Evolutionary conservation across 2,888 invertebrate genomes (phyloP), one percentile per base, ranked within the genome.

Genomic region (Chrysolina americana): DNA sequence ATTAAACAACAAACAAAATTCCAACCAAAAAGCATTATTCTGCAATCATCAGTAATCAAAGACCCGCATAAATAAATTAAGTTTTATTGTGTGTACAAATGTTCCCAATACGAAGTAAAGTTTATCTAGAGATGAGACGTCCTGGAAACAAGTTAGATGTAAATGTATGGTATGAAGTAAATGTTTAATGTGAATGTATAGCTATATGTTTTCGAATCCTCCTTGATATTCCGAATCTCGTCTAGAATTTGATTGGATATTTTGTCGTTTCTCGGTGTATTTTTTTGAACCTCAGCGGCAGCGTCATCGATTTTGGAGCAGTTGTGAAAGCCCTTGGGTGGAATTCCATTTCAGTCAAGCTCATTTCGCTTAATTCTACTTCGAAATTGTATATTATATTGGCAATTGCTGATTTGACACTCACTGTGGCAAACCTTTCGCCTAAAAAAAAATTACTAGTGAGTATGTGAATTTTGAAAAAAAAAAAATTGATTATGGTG

Each of bases 371-470:
- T 41, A 70, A 70, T 48, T 48, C 69, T 19, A 83, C 44, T 65
- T 78, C 70, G 72, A 75, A 83, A 53, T 82, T 71, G 0, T 70
- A 56, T 59, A 83, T 48, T 17, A 81, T 73, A 10, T 74, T 64
- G 13, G 76, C 71, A 9, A 82, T 21, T 36, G 76, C 80, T 10
- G 78, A 53, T 71, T 80, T 83, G 15, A 75, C 71, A 10, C 65
- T 73, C 41, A 79, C 13, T 62, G 74, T 62, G 41, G 76, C 81
- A 68, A 82, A 82, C 47, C 81, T 74, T 10, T 71, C 68, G 13
- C 83, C 82, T 82, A 69, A 41, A 65, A 65, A 15, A 59, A 15
- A 11, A 59, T 36, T n/a, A 8, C 9, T 47, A 15, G n/a, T 15
- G n/a, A n/a, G n/a, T 15, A n/a, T 47, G 15, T 2, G 13, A 15